A percentile compares a stretch with the other conserved stretches of the same genome.
phyloP scores from a whole-genome alignment of 2,888 invertebrate species.

The Homarus gammarus region DNA sequence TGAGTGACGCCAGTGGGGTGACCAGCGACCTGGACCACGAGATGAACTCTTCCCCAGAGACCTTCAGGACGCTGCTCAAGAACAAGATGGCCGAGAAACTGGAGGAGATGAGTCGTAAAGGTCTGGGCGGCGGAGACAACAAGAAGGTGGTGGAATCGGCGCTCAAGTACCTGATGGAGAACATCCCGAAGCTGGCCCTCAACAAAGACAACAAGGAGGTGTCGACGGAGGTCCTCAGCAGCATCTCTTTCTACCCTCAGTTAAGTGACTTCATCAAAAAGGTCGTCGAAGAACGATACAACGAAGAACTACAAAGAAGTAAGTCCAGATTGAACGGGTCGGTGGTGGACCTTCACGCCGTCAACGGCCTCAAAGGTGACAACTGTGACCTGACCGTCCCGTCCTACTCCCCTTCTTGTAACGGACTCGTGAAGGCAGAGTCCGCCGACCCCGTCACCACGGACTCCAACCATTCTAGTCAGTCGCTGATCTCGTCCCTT shows the following conservation, averaged over 20 bases:
- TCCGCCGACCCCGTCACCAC: slow-evolving; percentile 39
- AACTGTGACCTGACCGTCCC: slow-evolving; percentile 63
- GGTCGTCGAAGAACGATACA: slow-evolving; percentile 73
- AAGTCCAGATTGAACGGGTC: slow-evolving; percentile 60
- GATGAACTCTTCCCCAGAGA: slow-evolving; percentile 80
- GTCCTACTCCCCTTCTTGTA: slow-evolving; percentile 59
- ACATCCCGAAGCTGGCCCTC: slow-evolving; percentile 73
- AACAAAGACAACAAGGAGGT: slow-evolving; percentile 64
- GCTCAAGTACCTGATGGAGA: slow-evolving; percentile 69
- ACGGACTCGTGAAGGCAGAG: slow-evolving; percentile 56
- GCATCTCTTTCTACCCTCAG: slow-evolving; percentile 72
- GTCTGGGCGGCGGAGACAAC: slow-evolving; percentile 39
- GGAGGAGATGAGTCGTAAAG: slow-evolving; percentile 70
- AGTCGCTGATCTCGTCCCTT: slow-evolving; percentile 77
- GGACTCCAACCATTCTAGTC: slow-evolving; percentile 76
- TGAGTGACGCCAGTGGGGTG: slow-evolving; percentile 8
- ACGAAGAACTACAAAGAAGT: slow-evolving; percentile 73
- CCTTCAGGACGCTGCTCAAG: slow-evolving; percentile 83
- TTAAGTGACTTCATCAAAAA: slow-evolving; percentile 70
- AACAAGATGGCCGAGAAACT: slow-evolving; percentile 80
- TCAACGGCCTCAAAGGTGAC: slow-evolving; percentile 40
- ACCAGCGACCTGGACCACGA: slow-evolving; percentile 21
- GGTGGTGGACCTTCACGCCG: slow-evolving; percentile 14
- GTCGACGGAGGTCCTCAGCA: slow-evolving; percentile 66
- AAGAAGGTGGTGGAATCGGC: slow-evolving; percentile 64